A percentile compares a stretch with the other conserved stretches of the same genome.
Evolutionary conservation across 1,140 invertebrate genomes (phyloP).

Genomic region (Myzus persicae): DNA sequence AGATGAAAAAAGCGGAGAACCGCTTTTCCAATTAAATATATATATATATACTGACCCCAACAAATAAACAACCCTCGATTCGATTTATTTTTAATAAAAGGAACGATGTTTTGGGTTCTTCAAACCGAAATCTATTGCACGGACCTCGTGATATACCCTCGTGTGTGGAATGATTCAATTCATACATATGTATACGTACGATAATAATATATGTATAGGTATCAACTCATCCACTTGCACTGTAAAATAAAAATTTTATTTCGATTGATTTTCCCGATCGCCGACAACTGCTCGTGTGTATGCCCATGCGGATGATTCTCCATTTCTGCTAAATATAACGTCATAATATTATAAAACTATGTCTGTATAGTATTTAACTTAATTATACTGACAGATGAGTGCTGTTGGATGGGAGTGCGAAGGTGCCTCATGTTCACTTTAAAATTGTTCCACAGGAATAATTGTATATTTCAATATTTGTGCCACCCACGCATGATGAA

Average conservation of each 20-base stretch:
- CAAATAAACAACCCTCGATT: slow-evolving; percentile 27
- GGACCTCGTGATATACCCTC: not conserved
- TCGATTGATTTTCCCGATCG: not conserved
- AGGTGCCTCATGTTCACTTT: too few relatives aligned
- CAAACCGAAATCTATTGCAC: slow-evolving; percentile 33
- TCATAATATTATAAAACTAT: too few relatives aligned
- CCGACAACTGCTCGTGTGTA: not conserved
- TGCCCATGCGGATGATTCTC: not conserved
- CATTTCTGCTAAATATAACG: too few relatives aligned
- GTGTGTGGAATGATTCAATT: not conserved
- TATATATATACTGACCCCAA: not conserved
- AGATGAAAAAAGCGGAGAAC: not conserved
- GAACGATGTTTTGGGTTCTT: not conserved
- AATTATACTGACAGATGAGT: too few relatives aligned
- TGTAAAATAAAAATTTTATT: not conserved
- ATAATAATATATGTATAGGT: not conserved
- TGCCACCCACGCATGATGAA: too few relatives aligned
- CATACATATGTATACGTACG: not conserved
- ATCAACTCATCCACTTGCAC: not conserved
- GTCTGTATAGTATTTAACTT: too few relatives aligned
- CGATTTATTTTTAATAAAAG: slow-evolving; percentile 48
- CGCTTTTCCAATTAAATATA: not conserved
- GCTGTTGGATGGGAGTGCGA: too few relatives aligned
- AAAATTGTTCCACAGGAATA: too few relatives aligned
- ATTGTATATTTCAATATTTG: too few relatives aligned